Evolutionary conservation across 2,113 vertebrate genomes (phyloP).

Genomic region (Alaudala cheleensis): DNA sequence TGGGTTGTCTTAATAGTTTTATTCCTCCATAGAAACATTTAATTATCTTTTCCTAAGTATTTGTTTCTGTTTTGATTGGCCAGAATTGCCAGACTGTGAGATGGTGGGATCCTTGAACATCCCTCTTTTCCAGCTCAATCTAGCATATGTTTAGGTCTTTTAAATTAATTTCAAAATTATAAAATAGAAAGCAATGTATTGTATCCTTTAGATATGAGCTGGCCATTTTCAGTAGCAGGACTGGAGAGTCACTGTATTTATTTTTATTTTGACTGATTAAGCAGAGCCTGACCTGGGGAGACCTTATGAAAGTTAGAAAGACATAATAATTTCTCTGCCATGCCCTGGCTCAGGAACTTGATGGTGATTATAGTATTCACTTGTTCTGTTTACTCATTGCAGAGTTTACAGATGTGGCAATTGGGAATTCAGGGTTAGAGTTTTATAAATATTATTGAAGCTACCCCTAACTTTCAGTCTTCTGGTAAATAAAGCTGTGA

Average conservation of each 20-base stretch:
- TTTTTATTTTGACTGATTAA: not conserved
- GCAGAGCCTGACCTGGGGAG: no score
- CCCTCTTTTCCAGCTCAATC: not conserved
- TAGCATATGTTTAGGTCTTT: not conserved
- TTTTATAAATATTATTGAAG: not conserved
- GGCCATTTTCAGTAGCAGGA: not conserved
- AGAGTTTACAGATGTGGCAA: not conserved
- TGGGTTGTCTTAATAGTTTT: not conserved
- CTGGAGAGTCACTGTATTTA: not conserved
- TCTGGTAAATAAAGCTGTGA: not conserved
- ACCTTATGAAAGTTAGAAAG: not conserved
- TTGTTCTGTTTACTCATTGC: not conserved
- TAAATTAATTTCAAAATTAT: not conserved
- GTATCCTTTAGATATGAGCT: not conserved
- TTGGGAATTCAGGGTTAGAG: not conserved
- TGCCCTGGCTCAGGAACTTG: fast-evolving
- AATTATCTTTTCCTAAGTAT: not conserved
- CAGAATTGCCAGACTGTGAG: not conserved
- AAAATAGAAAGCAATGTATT: not conserved
- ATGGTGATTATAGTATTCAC: not conserved
- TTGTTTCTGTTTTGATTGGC: not conserved
- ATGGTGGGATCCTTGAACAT: not conserved
- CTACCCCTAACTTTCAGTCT: not conserved
- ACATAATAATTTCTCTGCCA: not conserved
- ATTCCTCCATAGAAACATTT: not conserved